These are phyloP conservation scores for Odontocolon sp. DNA, from an alignment of 2,888 invertebrate genomes.

Conservation along the genomic window DNA sequence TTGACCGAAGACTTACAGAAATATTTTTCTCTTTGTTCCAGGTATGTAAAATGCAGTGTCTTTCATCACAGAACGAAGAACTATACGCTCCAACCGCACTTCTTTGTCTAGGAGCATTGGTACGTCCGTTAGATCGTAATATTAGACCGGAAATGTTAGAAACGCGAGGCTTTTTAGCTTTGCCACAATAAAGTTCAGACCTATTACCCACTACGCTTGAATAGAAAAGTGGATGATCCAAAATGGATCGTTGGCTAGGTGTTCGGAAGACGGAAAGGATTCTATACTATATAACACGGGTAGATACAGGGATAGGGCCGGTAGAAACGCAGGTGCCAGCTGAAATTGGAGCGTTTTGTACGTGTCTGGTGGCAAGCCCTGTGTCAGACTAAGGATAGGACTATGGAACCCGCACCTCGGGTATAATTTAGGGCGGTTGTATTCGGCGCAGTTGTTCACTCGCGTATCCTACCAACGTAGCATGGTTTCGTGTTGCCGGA, in stretches of 20 bases:
- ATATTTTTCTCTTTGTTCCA: conserved; percentile 35
- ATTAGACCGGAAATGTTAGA: neutral
- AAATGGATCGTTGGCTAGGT: conserved; percentile 10
- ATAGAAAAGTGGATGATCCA: conserved; percentile 11
- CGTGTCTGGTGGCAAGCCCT: conserved; percentile 72
- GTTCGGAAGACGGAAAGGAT: too few species aligned
- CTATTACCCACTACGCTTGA: neutral
- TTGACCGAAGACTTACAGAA: conserved; percentile 4
- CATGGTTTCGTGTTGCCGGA: neutral
- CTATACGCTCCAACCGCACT: neutral
- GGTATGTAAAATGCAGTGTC: conserved; percentile 38
- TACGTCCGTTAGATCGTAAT: conserved; percentile 23
- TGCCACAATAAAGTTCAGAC: neutral
- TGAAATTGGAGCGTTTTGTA: conserved; percentile 78
- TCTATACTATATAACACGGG: neutral
- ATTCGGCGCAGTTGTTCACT: conserved; percentile 14
- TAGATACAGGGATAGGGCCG: conserved; percentile 35
- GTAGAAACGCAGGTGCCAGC: conserved; percentile 76
- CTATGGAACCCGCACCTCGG: conserved; percentile 28
- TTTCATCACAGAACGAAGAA: neutral
- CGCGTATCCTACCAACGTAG: neutral
- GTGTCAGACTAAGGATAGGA: conserved; percentile 53
- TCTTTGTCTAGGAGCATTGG: conserved; percentile 12
- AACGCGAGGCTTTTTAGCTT: neutral
- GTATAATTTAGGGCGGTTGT: conserved; percentile 39